Evolutionary conservation across 2,113 vertebrate genomes (phyloP).

Genomic region (Serinus canaria): DNA sequence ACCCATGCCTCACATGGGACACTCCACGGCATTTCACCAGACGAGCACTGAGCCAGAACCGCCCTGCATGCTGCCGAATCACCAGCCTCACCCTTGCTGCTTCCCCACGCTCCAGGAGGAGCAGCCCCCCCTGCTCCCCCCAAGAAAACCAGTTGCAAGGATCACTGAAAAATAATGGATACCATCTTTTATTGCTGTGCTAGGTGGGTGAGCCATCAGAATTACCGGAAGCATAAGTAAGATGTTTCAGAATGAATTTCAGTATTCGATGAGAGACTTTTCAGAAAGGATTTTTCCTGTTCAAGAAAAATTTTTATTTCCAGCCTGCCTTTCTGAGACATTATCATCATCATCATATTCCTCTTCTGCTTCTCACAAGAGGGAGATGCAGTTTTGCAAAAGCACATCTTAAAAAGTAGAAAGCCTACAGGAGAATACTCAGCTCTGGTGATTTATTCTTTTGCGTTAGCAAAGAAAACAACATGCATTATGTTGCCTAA

Average conservation of each 20-base stretch:
- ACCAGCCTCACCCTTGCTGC: not conserved
- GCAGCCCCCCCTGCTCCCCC: not conserved
- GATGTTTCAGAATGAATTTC: not conserved
- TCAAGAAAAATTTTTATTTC: slow-evolving; percentile 15
- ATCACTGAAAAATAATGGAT: not conserved
- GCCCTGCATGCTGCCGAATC: not conserved
- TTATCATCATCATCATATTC: not conserved
- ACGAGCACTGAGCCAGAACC: not conserved
- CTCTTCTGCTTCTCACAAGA: not conserved
- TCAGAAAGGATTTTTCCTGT: not conserved
- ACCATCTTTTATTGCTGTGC: not conserved
- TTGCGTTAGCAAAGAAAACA: not conserved
- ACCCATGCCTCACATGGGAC: slow-evolving; percentile 51
- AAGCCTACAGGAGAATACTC: not conserved
- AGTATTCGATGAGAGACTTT: not conserved
- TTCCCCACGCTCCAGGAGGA: not conserved
- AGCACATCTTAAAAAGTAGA: slow-evolving; percentile 7
- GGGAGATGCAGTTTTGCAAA: slow-evolving; percentile 1
- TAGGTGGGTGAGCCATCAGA: not conserved
- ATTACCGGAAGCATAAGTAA: not conserved
- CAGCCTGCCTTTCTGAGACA: not conserved
- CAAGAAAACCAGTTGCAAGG: not conserved
- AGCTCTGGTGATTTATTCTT: not conserved
- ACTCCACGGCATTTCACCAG: not conserved
- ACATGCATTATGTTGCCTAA: not conserved